These are phyloP conservation scores for Hipparchia sbordonii DNA, from an alignment of 2,888 invertebrate species.

Conservation along the genomic window DNA sequence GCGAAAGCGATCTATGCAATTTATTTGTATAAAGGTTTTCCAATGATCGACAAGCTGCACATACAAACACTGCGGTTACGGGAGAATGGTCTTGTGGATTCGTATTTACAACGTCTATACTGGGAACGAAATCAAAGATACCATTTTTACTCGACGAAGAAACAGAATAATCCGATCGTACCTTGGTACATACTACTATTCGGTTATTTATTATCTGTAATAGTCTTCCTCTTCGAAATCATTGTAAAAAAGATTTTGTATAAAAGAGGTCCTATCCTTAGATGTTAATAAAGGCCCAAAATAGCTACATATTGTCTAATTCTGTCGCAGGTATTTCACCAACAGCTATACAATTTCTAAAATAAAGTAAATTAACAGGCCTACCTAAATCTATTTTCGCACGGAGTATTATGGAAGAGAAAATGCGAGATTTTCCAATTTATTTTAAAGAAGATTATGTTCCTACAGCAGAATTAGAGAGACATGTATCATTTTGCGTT, in stretches of 20 bases:
- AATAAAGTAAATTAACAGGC: too few relatives aligned
- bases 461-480: too few relatives aligned
- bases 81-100: conserved; percentile 36
- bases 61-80: conserved; percentile 47
- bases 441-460: too few relatives aligned
- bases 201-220: conserved; percentile 46
- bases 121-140: conserved; percentile 20
- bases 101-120: conserved; percentile 31
- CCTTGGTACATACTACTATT: conserved; percentile 53
- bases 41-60: conserved; percentile 47
- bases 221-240: conserved; percentile 44
- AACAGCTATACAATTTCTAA: too few relatives aligned
- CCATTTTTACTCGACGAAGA: conserved; percentile 18
- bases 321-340: too few relatives aligned
- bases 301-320: too few relatives aligned
- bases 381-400: too few relatives aligned
- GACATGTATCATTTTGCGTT: too few relatives aligned
- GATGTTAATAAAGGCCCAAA: too few relatives aligned
- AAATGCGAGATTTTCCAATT: too few relatives aligned
- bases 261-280: neutral
- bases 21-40: conserved; percentile 64
- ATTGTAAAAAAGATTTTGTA: conserved; percentile 18
- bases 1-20: conserved; percentile 55
- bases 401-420: too few relatives aligned
- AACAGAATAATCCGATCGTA: conserved; percentile 40